Evolutionary conservation across 2,113 vertebrate genomes (phyloP).

Genomic region (Carollia perspicillata): DNA sequence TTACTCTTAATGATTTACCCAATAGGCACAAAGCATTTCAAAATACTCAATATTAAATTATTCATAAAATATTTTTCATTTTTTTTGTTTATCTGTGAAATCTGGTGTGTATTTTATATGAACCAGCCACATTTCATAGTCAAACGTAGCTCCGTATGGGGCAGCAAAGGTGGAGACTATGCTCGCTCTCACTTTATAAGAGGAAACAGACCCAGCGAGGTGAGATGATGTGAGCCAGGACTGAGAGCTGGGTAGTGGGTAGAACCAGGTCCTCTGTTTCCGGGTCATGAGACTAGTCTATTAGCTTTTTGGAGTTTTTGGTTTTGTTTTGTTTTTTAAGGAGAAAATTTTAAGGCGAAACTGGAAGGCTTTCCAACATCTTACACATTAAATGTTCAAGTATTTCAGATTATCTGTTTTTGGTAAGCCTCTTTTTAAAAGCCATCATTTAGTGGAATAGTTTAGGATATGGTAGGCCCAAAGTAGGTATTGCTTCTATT

Average conservation of each 20-base stretch:
- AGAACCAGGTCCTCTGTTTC: background rate
- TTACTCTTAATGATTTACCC: background rate
- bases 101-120: background rate
- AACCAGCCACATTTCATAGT: background rate
- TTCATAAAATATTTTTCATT: background rate
- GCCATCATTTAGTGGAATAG: background rate
- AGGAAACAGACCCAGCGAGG: background rate
- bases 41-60: background rate
- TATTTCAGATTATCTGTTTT: background rate
- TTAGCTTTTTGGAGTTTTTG: background rate
- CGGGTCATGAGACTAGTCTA: background rate
- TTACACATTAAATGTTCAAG: background rate
- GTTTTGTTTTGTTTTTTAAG: background rate
- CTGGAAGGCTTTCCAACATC: background rate
- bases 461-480: background rate
- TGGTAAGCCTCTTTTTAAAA: background rate
- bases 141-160: background rate
- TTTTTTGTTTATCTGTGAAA: background rate
- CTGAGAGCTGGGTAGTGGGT: background rate
- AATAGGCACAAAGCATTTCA: background rate
- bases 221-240: background rate
- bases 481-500: background rate
- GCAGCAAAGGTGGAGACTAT: too few species aligned
- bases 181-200: background rate
- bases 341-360: conserved; percentile 1